Evolutionary conservation across 2,113 vertebrate species (phyloP).

Genomic region (Pomatorhinus ruficollis): DNA sequence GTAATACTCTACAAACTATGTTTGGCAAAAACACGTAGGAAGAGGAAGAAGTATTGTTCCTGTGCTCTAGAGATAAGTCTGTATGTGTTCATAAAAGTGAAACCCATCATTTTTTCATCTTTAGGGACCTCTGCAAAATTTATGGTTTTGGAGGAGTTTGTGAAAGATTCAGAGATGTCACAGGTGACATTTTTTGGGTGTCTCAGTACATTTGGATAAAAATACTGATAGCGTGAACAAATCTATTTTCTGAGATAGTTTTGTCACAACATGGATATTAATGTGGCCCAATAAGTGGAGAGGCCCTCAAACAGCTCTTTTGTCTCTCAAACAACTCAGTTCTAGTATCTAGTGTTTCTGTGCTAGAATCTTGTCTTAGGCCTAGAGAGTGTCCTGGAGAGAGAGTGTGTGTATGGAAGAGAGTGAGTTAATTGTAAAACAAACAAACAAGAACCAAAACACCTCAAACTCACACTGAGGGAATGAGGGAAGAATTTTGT

Average conservation of each 20-base stretch:
- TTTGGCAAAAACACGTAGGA: not conserved
- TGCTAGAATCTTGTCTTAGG: not conserved
- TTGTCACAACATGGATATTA: not conserved
- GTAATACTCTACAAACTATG: not conserved
- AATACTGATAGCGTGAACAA: not conserved
- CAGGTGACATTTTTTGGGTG: not conserved
- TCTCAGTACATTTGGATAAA: not conserved
- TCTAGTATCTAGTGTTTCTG: not conserved
- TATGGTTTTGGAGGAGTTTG: not conserved
- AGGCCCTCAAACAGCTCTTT: not conserved
- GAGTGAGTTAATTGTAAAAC: not conserved
- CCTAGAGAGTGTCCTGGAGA: not conserved
- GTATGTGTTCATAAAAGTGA: not conserved
- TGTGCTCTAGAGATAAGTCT: not conserved
- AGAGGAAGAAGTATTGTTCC: not conserved
- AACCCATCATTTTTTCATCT: not conserved
- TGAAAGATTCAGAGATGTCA: not conserved
- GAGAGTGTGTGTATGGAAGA: accelerated
- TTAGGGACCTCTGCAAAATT: not conserved
- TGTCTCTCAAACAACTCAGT: not conserved
- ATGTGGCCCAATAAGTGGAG: accelerated
- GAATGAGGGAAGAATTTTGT: not conserved
- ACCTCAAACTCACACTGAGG: not conserved
- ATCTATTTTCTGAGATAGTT: not conserved
- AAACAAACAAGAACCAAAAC: not conserved